Percentiles rank a stretch among this genome's conserved stretches.
Evolutionary conservation across 92 coral and sea anemone species (phyloP).

Genomic region (Siderastrea radians): DNA sequence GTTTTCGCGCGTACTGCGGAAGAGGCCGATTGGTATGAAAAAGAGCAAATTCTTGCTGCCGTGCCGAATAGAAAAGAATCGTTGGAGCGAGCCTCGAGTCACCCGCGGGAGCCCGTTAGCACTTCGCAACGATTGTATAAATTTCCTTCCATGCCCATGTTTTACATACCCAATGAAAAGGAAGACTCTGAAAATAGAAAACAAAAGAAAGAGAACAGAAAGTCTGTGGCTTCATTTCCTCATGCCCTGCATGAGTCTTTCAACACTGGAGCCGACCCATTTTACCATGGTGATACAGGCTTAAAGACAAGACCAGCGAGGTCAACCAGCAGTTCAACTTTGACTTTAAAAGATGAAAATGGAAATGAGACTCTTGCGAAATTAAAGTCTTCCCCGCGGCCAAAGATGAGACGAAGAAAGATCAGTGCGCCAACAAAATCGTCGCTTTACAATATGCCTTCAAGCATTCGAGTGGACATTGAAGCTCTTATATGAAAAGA

Average conservation of each 20-base stretch:
- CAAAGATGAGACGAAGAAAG: constrained; percentile 20
- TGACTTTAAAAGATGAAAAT: constrained; percentile 25
- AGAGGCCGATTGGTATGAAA: constrained; percentile 41
- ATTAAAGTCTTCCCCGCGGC: constrained; percentile 14
- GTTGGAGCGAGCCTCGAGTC: constrained; percentile 11
- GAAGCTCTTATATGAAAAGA: constrained; percentile 39
- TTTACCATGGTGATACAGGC: constrained; percentile 1
- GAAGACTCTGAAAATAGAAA: constrained; percentile 22
- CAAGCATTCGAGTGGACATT: constrained; percentile 41
- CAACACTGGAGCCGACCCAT: constrained; percentile 8
- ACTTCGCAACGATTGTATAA: constrained; percentile 59
- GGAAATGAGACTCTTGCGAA: neutral
- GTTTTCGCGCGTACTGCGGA: constrained; percentile 40
- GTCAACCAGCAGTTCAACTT: constrained; percentile 12
- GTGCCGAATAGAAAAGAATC: neutral
- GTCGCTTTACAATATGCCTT: neutral
- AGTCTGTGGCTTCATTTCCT: constrained; percentile 9
- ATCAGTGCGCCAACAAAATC: constrained; percentile 24
- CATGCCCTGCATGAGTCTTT: neutral
- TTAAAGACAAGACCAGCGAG: neutral
- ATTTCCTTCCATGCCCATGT: constrained; percentile 76
- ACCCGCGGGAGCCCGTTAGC: constrained; percentile 8
- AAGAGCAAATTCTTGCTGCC: neutral
- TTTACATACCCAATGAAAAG: constrained; percentile 52
- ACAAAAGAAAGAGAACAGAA: constrained; percentile 15